Evolutionary conservation across 2,888 invertebrate genomes (phyloP).

Genomic region (Agrotis segetum): DNA sequence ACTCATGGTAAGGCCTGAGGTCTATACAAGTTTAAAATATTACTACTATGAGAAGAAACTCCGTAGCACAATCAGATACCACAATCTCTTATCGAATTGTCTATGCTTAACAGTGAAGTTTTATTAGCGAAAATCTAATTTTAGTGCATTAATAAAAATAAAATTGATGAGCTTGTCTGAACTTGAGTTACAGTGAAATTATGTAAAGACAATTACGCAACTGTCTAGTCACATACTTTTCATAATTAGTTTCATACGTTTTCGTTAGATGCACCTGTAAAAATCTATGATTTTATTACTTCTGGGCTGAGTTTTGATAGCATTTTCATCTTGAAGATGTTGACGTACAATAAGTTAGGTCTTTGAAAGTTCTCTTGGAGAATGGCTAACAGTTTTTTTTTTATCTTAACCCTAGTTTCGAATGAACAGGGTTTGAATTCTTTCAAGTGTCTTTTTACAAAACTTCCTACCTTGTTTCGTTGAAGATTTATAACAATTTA

Average conservation of each 20-base stretch:
- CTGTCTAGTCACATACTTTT: constrained; percentile 1
- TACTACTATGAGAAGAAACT: no score
- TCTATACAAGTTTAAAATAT: no score
- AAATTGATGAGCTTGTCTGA: constrained; percentile 1
- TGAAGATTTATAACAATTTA: no score
- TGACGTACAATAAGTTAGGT: background rate
- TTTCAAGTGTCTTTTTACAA: no score
- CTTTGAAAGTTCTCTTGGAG: no score
- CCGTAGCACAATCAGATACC: no score
- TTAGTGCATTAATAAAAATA: background rate
- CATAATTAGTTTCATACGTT: background rate
- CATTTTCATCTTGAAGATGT: background rate
- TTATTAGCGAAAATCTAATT: background rate
- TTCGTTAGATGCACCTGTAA: constrained; percentile 2
- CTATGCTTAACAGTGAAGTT: constrained; percentile 12
- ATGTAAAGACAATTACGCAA: background rate
- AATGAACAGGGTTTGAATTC: no score
- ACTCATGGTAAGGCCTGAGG: no score
- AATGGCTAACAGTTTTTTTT: no score
- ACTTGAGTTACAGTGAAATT: constrained; percentile 4
- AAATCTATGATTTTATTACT: background rate
- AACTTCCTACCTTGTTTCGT: no score
- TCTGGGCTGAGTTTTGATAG: background rate
- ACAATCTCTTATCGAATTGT: constrained; percentile 26
- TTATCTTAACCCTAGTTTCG: no score